Conservation (phyloP, 2,113 vertebrate species). For the Tautogolabrus adspersus region DNA sequence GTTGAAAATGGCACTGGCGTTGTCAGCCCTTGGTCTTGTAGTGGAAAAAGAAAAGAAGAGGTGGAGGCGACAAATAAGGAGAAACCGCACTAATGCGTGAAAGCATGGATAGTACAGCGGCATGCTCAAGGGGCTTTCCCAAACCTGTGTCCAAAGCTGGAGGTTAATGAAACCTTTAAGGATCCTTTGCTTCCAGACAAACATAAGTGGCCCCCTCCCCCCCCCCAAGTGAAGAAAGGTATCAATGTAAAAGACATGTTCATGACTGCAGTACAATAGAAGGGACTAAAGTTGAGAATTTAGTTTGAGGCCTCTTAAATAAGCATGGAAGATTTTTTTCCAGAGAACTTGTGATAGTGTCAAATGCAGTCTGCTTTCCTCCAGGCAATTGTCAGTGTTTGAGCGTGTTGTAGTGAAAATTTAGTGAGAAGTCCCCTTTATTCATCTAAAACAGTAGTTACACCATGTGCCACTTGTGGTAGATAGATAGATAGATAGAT, state of each 20-base stretch:
- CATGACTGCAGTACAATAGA: not conserved
- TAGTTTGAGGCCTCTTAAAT: not conserved
- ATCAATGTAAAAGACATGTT: not conserved
- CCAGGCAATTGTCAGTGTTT: constrained; percentile 4
- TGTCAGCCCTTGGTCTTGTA: too few relatives aligned
- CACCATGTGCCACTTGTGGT: constrained; percentile 52
- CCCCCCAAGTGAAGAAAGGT: not conserved
- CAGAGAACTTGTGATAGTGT: constrained; percentile 68
- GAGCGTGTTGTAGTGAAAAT: not conserved
- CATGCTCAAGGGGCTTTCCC: too few relatives aligned
- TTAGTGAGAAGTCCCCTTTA: not conserved
- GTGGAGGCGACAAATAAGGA: too few relatives aligned
- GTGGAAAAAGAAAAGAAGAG: too few relatives aligned
- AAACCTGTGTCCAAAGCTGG: too few relatives aligned
- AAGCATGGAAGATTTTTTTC: constrained; percentile 5
- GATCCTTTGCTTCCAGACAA: too few relatives aligned
- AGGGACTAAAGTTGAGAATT: constrained; percentile 4
- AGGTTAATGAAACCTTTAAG: too few relatives aligned
- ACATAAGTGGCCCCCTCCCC: too few relatives aligned
- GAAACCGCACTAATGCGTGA: too few relatives aligned
- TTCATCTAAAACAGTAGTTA: constrained; percentile 29
- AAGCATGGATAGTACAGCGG: too few relatives aligned
- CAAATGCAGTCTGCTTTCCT: constrained; percentile 37
- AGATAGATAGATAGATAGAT: too few relatives aligned
- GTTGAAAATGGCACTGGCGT: too few relatives aligned